phyloP scores from a whole-genome alignment of 2,888 invertebrate genomes.

The Leuctra nigra region DNA sequence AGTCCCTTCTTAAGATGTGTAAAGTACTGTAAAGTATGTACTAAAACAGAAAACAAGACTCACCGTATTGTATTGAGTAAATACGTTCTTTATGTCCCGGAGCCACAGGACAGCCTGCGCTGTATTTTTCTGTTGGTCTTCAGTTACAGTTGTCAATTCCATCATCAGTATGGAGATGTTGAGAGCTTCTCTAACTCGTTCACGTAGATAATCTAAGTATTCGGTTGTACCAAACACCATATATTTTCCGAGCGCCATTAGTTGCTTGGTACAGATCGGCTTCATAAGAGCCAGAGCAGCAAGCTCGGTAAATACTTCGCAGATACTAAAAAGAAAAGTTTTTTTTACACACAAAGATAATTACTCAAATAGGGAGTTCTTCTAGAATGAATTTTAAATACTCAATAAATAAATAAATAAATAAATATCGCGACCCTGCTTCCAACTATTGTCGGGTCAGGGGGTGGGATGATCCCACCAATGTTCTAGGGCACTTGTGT shows the following conservation, averaged over 20 bases:
- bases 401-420: constrained; percentile 20
- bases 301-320: constrained; percentile 59
- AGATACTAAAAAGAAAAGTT: constrained; percentile 36
- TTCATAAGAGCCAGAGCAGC: constrained; percentile 59
- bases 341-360: constrained; percentile 43
- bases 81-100: constrained; percentile 68
- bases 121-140: constrained; percentile 65
- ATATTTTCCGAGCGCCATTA: constrained; percentile 73
- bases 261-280: constrained; percentile 72
- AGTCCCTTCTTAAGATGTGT: too few species aligned
- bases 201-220: constrained; percentile 59
- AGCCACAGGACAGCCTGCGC: constrained; percentile 81
- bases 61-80: constrained; percentile 66
- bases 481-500: too few species aligned
- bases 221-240: constrained; percentile 72
- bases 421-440: too few species aligned
- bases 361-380: constrained; percentile 18
- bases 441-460: too few species aligned
- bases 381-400: background rate
- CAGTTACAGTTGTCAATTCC: constrained; percentile 67
- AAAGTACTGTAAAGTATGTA: too few species aligned
- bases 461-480: too few species aligned
- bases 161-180: constrained; percentile 61
- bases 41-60: too few species aligned
- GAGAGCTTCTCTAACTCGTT: constrained; percentile 61